Evolutionary conservation across 2,888 invertebrate genomes (phyloP).

Genomic region (Thalpophila matura): DNA sequence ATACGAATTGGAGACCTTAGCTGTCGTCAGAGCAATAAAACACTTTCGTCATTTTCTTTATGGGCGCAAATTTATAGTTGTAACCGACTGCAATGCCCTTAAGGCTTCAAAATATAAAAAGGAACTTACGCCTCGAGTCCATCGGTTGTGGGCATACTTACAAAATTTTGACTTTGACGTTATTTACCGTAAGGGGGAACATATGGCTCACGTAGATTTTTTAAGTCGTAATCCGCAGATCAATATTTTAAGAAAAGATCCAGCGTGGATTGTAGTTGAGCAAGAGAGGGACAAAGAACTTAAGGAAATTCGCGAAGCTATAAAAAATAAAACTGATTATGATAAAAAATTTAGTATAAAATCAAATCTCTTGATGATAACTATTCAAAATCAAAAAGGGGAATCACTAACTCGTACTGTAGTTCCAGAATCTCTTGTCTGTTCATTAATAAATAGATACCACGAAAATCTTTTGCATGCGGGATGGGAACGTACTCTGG

Average conservation of each 20-base stretch:
- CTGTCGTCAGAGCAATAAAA: not conserved
- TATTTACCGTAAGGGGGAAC: not conserved
- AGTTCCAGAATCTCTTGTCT: not conserved
- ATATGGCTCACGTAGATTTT: not conserved
- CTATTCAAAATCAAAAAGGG: not conserved
- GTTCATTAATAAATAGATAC: not conserved
- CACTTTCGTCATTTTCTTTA: not conserved
- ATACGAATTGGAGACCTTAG: not conserved
- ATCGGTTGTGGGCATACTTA: not conserved
- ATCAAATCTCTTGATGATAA: conserved; percentile 1
- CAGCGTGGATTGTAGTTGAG: not conserved
- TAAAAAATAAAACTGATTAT: not conserved
- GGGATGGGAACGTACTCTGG: not conserved
- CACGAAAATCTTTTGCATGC: not conserved
- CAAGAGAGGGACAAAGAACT: not conserved
- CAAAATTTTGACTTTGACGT: not conserved
- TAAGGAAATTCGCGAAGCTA: conserved; percentile 6
- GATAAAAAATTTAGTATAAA: not conserved
- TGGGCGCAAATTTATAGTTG: not conserved
- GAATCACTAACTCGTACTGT: conserved; percentile 1
- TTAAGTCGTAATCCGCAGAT: not conserved
- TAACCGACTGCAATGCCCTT: not conserved
- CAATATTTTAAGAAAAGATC: not conserved
- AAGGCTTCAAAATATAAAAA: not conserved
- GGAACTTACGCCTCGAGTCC: not conserved